Conservation (phyloP, 2,797 vertebrate genomes). For the Gymnocypris eckloni region DNA sequence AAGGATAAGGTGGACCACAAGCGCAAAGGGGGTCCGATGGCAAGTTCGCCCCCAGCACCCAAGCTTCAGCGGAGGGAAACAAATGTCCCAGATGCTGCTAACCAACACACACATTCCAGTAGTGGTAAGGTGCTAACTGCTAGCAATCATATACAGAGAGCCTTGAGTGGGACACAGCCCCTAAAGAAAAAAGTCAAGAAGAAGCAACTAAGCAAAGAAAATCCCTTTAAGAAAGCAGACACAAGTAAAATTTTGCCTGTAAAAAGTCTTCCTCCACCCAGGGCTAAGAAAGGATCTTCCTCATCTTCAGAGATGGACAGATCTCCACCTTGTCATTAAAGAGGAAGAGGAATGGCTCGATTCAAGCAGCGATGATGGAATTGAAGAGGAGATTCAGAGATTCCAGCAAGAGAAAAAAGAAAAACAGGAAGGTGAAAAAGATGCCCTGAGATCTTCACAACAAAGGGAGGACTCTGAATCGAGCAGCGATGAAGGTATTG, state of each 20-base stretch:
- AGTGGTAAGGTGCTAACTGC: conserved; percentile 66
- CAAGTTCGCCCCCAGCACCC: conserved; percentile 62
- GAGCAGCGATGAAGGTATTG: conserved; percentile 95
- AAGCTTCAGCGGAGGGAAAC: conserved; percentile 70
- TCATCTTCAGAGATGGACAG: conserved; percentile 60
- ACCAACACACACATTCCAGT: conserved; percentile 65
- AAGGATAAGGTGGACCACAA: conserved; percentile 83
- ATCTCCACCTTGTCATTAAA: conserved; percentile 60
- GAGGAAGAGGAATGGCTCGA: conserved; percentile 70
- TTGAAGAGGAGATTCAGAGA: conserved; percentile 86
- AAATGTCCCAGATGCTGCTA: conserved; percentile 64
- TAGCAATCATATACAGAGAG: conserved; percentile 69
- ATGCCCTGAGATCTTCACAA: conserved; percentile 10
- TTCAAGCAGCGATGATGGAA: conserved; percentile 84
- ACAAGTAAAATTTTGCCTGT: conserved; percentile 54
- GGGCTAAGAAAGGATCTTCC: conserved; percentile 57
- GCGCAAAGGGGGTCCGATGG: conserved; percentile 70
- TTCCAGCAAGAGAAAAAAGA: conserved; percentile 83
- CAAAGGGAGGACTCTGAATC: conserved; percentile 76
- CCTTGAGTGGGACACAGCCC: conserved; percentile 62
- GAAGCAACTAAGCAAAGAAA: conserved; percentile 67
- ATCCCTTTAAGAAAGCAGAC: conserved; percentile 63
- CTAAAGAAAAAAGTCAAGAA: conserved; percentile 71
- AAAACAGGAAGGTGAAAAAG: conserved; percentile 51
- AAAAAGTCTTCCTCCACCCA: conserved; percentile 54